Conservation (phyloP, 2,797 vertebrate species). For the Gallinago nigripennis region DNA sequence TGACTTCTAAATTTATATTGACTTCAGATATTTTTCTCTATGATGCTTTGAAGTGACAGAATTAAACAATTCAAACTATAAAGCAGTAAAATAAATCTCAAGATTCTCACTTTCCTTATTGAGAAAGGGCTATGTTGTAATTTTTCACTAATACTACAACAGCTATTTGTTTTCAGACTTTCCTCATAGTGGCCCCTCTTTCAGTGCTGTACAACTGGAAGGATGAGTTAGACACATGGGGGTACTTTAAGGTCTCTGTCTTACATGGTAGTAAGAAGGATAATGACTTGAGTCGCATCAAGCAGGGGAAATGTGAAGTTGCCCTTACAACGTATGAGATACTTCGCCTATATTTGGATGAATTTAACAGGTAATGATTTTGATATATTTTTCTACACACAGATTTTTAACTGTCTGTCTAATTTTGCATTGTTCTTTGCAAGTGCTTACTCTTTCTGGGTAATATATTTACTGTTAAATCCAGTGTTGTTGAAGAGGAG, state of each 20-base stretch:
- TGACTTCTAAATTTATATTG: background rate
- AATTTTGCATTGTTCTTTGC: background rate
- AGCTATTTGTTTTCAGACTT: constrained; percentile 78
- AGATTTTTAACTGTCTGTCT: background rate
- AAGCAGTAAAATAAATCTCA: background rate
- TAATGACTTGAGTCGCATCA: constrained; percentile 85
- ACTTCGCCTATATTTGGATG: constrained; percentile 88
- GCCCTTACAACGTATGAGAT: constrained; percentile 93
- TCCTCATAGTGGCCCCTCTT: constrained; percentile 93
- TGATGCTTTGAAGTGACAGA: background rate
- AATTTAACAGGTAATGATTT: constrained; percentile 88
- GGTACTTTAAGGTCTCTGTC: constrained; percentile 87
- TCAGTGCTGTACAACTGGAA: constrained; percentile 98
- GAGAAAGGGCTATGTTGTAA: background rate
- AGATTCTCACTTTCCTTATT: background rate
- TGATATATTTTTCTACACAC: background rate
- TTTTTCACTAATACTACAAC: background rate
- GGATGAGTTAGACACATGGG: constrained; percentile 95
- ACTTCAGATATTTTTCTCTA: background rate
- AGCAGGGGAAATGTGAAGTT: constrained; percentile 88
- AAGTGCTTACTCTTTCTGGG: background rate
- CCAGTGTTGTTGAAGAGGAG: background rate
- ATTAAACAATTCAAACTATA: background rate
- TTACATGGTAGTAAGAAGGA: constrained; percentile 92
- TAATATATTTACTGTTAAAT: background rate